Evolutionary conservation across 2,113 vertebrate genomes (phyloP).

Genomic region (Xenopus borealis): DNA sequence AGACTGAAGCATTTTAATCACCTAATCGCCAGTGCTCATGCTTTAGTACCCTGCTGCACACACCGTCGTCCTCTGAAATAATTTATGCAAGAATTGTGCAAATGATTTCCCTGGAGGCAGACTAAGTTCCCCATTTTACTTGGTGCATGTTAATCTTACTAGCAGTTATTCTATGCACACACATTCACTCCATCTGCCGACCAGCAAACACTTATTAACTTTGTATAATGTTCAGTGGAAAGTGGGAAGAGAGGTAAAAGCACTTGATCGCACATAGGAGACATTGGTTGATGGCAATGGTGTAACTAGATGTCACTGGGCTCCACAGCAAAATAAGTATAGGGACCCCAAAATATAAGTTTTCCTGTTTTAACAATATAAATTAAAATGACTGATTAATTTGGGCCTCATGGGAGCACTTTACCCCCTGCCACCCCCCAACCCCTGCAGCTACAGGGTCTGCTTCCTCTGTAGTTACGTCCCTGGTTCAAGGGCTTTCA

Average conservation of each 20-base stretch:
- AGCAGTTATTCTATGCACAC: constrained; percentile 10
- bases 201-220: constrained; percentile 29
- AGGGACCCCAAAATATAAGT: too few relatives aligned
- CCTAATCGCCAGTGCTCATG: not conserved
- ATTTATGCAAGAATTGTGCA: constrained; percentile 12
- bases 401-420: too few relatives aligned
- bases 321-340: too few relatives aligned
- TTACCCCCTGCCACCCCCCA: too few relatives aligned
- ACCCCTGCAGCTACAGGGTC: too few relatives aligned
- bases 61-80: constrained; percentile 11
- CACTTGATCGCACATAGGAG: not conserved
- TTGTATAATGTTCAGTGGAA: constrained; percentile 6
- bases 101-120: constrained; percentile 12
- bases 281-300: too few relatives aligned
- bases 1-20: not conserved
- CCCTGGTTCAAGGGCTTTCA: not conserved
- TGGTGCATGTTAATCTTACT: constrained; percentile 17
- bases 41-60: not conserved
- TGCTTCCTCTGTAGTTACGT: too few relatives aligned
- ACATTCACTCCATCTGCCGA: constrained; percentile 1
- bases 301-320: too few relatives aligned
- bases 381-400: too few relatives aligned
- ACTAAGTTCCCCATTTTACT: constrained; percentile 10
- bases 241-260: not conserved
- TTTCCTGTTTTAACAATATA: too few relatives aligned